These are phyloP conservation scores for Hyphantria cunea DNA, from an alignment of 1,140 invertebrate genomes.

Conservation along the genomic window DNA sequence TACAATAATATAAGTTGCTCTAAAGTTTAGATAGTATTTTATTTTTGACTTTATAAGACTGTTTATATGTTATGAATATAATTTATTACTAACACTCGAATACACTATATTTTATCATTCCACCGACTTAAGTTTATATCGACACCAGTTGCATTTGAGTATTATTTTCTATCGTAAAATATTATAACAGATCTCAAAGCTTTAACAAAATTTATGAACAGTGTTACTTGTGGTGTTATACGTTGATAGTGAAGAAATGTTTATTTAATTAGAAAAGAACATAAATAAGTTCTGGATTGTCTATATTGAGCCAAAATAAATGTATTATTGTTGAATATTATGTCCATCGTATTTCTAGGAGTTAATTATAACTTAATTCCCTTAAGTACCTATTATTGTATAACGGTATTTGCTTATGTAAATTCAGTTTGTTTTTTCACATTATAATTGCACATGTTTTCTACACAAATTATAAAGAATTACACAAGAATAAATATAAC, in stretches of 20 bases:
- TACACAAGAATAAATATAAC: conserved; percentile 67
- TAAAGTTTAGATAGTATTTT: conserved; percentile 46
- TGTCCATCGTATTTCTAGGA: conserved; percentile 12
- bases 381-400: conserved; percentile 27
- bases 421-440: conserved; percentile 66
- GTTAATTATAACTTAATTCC: conserved; percentile 35
- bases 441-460: conserved; percentile 74
- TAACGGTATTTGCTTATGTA: conserved; percentile 60
- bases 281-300: not conserved
- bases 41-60: conserved; percentile 68
- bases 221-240: conserved; percentile 27
- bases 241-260: conserved; percentile 24
- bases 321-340: conserved; percentile 1
- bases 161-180: conserved; percentile 51
- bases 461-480: conserved; percentile 73
- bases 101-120: conserved; percentile 67
- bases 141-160: conserved; percentile 61
- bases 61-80: conserved; percentile 59
- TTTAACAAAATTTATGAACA: conserved; percentile 47
- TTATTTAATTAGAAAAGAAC: conserved; percentile 23
- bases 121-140: conserved; percentile 70
- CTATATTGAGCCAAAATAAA: conserved; percentile 7
- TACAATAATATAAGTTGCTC: conserved; percentile 50
- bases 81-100: conserved; percentile 64
- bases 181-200: conserved; percentile 42